Evolutionary conservation across 1,140 invertebrate genomes (phyloP), one percentile per base, ranked within the genome.

Genomic region (Agrilus planipennis): DNA sequence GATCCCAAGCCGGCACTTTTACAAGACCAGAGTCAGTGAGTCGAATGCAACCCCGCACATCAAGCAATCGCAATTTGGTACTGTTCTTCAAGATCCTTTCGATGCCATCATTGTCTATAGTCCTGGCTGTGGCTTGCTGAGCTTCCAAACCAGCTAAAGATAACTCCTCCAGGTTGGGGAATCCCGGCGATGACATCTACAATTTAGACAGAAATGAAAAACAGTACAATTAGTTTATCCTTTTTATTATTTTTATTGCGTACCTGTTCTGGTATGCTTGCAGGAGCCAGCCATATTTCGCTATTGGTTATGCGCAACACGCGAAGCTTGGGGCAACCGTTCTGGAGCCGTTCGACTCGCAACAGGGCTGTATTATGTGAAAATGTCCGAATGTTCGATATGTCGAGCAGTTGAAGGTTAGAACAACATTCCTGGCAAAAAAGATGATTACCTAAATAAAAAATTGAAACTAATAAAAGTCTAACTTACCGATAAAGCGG

Each of bases 241-340:
- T 12, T n/a, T 29, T 5, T 29, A 29, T 9, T 27, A 27, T 12
- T 9, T 20, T 42, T 3, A 35, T 22, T 35, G 7, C 30, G 52
- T 60, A 85, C 81, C 71, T 84, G 81, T 53, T 84, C 79, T 43
- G 77, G 72, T 22, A 83, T 67, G 14, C 76, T 70, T 17, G 74
- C 75, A 21, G 68, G 60, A n/a, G 75, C 73, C 14, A 83, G 69
- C 46, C 76, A 73, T 34, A 87, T 67, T 55, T 83, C 77, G 34
- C 81, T 79, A 58, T 88, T 88, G 30, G 84, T 84, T 27, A 87
- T 75, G 42, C 84, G 64, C 23, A 89, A 69, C 3, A 87, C 75
- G 39, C 76, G 69, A 40, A 89, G 62, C 54, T 79, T 77, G n/a
- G 76, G 76, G 61, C 85, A 89, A 36, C 83, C 82, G 45, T 72